Conservation (phyloP, 2,797 vertebrate species). For the Nannoperca australis region DNA sequence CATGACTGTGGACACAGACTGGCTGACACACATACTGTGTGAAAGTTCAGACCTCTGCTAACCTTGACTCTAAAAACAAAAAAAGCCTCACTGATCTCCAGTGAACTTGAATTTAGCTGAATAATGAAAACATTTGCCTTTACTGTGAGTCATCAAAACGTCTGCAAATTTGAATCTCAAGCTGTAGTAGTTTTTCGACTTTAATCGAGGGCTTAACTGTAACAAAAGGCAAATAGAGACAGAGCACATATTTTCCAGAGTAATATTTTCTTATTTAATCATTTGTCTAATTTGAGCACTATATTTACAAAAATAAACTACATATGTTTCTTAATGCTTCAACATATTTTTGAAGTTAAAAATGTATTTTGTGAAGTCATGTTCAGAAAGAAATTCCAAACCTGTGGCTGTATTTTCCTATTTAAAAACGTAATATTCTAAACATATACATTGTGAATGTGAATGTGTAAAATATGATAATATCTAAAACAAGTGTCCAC, state of each 20-base stretch:
- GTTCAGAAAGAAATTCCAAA: background rate
- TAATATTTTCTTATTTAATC: background rate
- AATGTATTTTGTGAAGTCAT: background rate
- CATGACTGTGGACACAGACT: conserved; percentile 34
- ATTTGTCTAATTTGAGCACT: background rate
- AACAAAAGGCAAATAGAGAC: background rate
- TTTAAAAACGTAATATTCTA: background rate
- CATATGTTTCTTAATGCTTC: background rate
- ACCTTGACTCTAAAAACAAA: conserved; percentile 14
- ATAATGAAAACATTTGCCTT: background rate
- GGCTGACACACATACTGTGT: conserved; percentile 15
- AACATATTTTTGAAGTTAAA: background rate
- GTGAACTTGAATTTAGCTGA: conserved; percentile 26
- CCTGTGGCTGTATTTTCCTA: background rate
- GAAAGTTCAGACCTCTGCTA: conserved; percentile 24
- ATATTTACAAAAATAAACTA: background rate
- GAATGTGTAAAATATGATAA: background rate
- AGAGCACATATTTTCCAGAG: background rate
- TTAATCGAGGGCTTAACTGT: background rate
- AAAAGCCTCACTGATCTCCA: background rate
- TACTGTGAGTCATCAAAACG: background rate
- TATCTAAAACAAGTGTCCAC: background rate
- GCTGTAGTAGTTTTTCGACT: background rate
- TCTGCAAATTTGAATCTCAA: background rate
- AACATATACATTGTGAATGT: background rate